Conservation (phyloP, 2,113 vertebrate genomes). For the Anthoscopus minutus region DNA sequence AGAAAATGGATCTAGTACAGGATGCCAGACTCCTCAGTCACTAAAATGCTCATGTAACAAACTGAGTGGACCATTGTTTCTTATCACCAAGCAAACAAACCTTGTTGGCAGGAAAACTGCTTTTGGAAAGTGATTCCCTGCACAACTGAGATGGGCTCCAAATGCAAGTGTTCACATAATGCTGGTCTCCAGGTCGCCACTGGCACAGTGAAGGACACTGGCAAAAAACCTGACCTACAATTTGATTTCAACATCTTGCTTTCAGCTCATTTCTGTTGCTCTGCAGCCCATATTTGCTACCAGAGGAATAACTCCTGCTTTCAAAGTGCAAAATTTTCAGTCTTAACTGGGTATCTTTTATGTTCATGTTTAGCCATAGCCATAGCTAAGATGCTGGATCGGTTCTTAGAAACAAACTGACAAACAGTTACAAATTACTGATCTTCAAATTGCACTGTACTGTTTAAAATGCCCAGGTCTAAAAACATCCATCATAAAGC, state of each 20-base stretch:
- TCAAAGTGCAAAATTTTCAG: neutral
- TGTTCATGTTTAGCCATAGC: neutral
- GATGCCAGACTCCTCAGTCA: neutral
- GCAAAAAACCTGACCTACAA: neutral
- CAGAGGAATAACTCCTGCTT: neutral
- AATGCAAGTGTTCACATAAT: neutral
- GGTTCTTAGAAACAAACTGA: neutral
- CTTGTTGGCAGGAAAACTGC: constrained; percentile 1
- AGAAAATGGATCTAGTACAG: constrained; percentile 26
- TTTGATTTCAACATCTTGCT: neutral
- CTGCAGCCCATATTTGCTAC: neutral
- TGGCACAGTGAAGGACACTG: neutral
- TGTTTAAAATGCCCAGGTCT: neutral
- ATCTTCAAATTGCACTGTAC: neutral
- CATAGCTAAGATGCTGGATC: neutral
- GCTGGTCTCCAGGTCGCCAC: neutral
- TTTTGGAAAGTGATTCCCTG: neutral
- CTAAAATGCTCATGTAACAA: constrained; percentile 14
- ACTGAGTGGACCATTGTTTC: constrained; percentile 28
- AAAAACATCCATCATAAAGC: neutral
- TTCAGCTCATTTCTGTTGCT: neutral
- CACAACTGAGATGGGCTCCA: neutral
- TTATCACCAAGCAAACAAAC: constrained; percentile 47
- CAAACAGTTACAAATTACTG: neutral
- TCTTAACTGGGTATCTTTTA: neutral